These are phyloP conservation scores for Papilio polyxenes DNA, from an alignment of 1,140 invertebrate genomes.

Conservation along the genomic window DNA sequence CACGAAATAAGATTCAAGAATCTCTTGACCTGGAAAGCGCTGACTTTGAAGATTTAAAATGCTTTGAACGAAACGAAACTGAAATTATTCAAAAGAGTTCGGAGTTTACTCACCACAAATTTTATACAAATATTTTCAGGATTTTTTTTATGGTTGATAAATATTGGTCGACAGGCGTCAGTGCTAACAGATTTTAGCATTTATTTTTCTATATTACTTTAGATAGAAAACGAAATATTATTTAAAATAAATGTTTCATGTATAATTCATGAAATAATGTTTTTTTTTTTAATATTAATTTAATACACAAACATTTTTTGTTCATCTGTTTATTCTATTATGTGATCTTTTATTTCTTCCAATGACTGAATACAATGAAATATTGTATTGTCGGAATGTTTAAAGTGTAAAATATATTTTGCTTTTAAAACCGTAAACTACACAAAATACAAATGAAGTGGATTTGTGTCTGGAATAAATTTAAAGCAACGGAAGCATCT, in stretches of 20 bases:
- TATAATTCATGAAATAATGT: too few relatives aligned
- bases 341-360: neutral
- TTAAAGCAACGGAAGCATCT: constrained; percentile 27
- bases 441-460: constrained; percentile 31
- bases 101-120: neutral
- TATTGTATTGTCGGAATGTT: neutral
- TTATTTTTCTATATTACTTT: too few relatives aligned
- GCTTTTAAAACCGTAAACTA: constrained; percentile 1
- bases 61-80: constrained; percentile 21
- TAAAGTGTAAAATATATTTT: constrained; percentile 20
- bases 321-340: too few relatives aligned
- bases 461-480: constrained; percentile 26
- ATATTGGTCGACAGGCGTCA: neutral
- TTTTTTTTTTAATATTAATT: too few relatives aligned
- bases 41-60: constrained; percentile 19
- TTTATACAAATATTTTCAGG: constrained; percentile 10
- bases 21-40: constrained; percentile 9
- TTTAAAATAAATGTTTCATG: too few relatives aligned
- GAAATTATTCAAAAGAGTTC: constrained; percentile 20
- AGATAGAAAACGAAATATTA: too few relatives aligned
- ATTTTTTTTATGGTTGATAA: neutral
- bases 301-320: too few relatives aligned
- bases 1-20: constrained; percentile 20
- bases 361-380: neutral
- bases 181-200: neutral